Percentiles rank a stretch among this genome's conserved stretches.
phyloP scores from a whole-genome alignment of 2,888 invertebrate genomes.

The Mesorhabditis belari region DNA sequence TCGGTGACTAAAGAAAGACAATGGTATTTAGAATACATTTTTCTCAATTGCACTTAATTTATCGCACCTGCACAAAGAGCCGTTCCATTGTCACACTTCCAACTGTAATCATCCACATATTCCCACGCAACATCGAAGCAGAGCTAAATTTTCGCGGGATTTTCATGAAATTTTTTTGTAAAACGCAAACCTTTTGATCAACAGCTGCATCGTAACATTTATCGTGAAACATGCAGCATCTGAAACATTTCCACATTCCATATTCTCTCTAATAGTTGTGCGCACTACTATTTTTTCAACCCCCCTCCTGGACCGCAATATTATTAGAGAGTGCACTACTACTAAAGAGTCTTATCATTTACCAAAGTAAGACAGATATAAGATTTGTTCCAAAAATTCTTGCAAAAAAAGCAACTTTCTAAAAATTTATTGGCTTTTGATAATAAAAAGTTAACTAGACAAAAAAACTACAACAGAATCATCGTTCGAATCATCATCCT shows the following conservation, averaged over 20 bases:
- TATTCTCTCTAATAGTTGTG: too few species aligned
- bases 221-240: slow-evolving; percentile 48
- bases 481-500: too few species aligned
- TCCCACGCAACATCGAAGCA: slow-evolving; percentile 43
- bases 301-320: too few species aligned
- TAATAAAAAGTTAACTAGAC: too few species aligned
- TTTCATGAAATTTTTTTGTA: background rate
- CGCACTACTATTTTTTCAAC: too few species aligned
- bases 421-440: too few species aligned
- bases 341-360: too few species aligned
- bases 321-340: too few species aligned
- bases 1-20: slow-evolving; percentile 14
- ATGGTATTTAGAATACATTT: background rate
- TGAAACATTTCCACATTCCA: slow-evolving; percentile 15
- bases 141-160: slow-evolving; percentile 1
- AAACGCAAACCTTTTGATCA: slow-evolving; percentile 14
- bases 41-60: background rate
- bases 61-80: slow-evolving; percentile 23
- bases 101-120: slow-evolving; percentile 41
- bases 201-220: slow-evolving; percentile 49
- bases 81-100: slow-evolving; percentile 26
- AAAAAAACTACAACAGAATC: too few species aligned
- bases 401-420: too few species aligned
- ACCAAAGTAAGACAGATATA: too few species aligned
- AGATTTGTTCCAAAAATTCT: too few species aligned